Percentiles rank a stretch among this genome's conserved stretches.
These are phyloP conservation scores for Setipinna tenuifilis DNA, from an alignment of 2,797 vertebrate genomes.

Conservation along the genomic window DNA sequence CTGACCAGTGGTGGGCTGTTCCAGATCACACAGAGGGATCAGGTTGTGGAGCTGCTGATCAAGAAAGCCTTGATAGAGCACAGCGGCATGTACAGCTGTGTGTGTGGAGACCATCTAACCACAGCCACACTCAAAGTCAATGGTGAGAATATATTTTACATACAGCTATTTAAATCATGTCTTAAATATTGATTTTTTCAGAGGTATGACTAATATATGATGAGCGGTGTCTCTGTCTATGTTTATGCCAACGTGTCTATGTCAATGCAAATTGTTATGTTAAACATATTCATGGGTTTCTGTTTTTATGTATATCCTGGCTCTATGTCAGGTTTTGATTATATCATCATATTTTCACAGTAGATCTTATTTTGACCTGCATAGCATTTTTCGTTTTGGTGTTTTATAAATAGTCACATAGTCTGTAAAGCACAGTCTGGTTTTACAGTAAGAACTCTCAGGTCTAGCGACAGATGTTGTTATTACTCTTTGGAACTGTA, in stretches of 20 bases:
- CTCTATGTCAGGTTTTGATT: neutral
- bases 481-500: no score
- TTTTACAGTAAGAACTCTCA: no score
- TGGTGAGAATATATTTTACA: slow-evolving; percentile 66
- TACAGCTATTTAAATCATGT: neutral
- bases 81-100: slow-evolving; percentile 84
- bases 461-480: no score
- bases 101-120: slow-evolving; percentile 85
- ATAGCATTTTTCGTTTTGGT: neutral
- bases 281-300: neutral
- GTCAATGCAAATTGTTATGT: no score
- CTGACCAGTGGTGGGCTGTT: slow-evolving; percentile 77
- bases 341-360: neutral
- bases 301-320: neutral
- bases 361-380: neutral
- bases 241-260: neutral
- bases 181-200: neutral
- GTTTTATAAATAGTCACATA: neutral
- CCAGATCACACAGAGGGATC: slow-evolving; percentile 79
- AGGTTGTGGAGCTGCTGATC: slow-evolving; percentile 81
- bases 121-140: slow-evolving; percentile 81
- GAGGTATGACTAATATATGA: neutral
- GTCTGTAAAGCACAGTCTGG: neutral
- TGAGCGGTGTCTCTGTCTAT: neutral
- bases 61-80: slow-evolving; percentile 80